Percentiles rank a stretch among this genome's conserved stretches.
phyloP scores from a whole-genome alignment of 2,113 vertebrate species.

The Rattus rattus region DNA sequence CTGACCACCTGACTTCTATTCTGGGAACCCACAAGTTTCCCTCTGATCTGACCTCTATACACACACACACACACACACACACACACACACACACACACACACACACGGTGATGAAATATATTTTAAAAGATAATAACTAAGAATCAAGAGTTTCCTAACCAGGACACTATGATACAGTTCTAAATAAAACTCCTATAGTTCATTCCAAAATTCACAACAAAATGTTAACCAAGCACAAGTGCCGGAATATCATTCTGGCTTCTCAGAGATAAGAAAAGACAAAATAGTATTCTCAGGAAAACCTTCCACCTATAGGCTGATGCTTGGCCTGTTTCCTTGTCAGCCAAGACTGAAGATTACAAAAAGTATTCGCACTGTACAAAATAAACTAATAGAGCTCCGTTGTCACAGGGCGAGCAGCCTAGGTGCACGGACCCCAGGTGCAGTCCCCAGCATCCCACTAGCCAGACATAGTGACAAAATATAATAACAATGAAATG shows the following conservation, averaged over 20 bases:
- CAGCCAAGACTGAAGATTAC: neutral
- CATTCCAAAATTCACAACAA: constrained; percentile 23
- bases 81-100: neutral
- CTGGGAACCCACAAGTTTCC: neutral
- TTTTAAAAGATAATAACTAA: neutral
- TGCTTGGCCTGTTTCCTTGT: neutral
- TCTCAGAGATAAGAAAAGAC: constrained; percentile 39
- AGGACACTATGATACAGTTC: neutral
- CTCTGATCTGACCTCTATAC: neutral
- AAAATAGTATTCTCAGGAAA: constrained; percentile 38
- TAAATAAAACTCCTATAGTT: neutral
- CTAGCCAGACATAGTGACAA: neutral
- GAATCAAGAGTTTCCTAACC: neutral
- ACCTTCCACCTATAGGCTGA: neutral
- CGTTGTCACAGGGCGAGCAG: no score
- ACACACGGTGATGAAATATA: neutral
- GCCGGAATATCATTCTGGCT: neutral
- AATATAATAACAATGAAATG: neutral
- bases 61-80: no score
- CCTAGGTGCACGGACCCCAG: neutral
- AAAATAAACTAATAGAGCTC: neutral
- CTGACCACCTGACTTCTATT: neutral
- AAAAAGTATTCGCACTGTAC: neutral
- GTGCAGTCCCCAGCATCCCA: neutral
- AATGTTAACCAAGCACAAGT: neutral